Evolutionary conservation across 2,888 invertebrate genomes (phyloP).

Genomic region (Epistrophella euchroma): DNA sequence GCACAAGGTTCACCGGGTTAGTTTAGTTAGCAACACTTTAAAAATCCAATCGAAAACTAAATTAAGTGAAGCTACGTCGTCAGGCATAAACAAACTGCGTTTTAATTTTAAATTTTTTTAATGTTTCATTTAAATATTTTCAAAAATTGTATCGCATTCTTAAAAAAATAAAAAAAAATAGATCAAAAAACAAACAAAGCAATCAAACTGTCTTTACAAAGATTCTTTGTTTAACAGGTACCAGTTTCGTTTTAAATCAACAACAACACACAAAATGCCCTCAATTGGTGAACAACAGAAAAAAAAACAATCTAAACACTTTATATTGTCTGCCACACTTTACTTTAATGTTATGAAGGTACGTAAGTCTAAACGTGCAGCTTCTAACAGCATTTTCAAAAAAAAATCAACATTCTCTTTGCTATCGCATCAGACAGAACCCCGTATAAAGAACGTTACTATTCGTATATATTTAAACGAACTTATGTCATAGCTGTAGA

Average conservation of each 20-base stretch:
- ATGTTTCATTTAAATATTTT: neutral
- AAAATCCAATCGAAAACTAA: too few relatives aligned
- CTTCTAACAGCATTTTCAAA: conserved; percentile 21
- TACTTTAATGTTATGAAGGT: neutral
- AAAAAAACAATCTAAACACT: conserved; percentile 5
- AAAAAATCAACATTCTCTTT: conserved; percentile 26
- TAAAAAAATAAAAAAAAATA: neutral
- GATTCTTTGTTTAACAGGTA: conserved; percentile 30
- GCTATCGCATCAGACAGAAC: conserved; percentile 3
- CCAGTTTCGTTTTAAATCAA: conserved; percentile 12
- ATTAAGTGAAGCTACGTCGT: too few relatives aligned
- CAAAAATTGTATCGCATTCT: neutral
- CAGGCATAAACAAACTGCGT: too few relatives aligned
- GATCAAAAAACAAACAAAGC: neutral
- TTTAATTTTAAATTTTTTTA: neutral
- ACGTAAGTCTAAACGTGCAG: conserved; percentile 3
- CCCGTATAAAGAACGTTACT: conserved; percentile 37
- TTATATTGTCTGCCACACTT: conserved; percentile 38
- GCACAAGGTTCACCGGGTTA: too few relatives aligned
- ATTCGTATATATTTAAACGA: neutral
- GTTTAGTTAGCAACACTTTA: too few relatives aligned
- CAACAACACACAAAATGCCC: conserved; percentile 56
- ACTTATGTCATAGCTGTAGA: conserved; percentile 29
- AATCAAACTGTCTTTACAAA: conserved; percentile 33
- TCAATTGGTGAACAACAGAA: conserved; percentile 42